phyloP scores from a whole-genome alignment of 2,797 vertebrate genomes.

The Pangasius mekongensis region DNA sequence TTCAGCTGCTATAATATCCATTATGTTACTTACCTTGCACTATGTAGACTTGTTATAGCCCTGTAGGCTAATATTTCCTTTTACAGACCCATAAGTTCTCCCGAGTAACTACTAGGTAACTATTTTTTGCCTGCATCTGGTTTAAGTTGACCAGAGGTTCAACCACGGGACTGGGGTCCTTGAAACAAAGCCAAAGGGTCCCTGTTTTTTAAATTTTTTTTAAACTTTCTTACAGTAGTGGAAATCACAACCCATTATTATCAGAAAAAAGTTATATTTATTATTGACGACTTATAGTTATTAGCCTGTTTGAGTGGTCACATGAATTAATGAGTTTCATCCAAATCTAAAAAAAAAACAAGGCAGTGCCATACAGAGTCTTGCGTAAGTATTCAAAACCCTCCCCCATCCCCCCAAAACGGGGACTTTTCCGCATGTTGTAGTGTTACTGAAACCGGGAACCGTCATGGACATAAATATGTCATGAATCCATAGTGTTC shows the following conservation, averaged over 20 bases:
- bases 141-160: neutral
- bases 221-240: neutral
- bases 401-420: accelerated
- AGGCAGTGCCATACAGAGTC: neutral
- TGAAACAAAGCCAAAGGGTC: neutral
- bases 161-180: neutral
- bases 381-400: neutral
- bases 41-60: neutral
- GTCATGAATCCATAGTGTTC: neutral
- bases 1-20: neutral
- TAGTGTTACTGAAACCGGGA: neutral
- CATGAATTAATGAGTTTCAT: neutral
- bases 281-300: no score
- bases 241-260: no score
- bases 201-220: neutral
- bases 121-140: neutral
- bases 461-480: neutral
- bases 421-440: neutral
- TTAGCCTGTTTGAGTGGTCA: no score
- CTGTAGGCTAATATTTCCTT: neutral
- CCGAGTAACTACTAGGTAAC: neutral
- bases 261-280: no score
- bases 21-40: neutral
- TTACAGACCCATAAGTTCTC: neutral
- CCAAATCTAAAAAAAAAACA: neutral